Conservation (phyloP, 2,797 vertebrate genomes). For the Acrocephalus scirpaceus region DNA sequence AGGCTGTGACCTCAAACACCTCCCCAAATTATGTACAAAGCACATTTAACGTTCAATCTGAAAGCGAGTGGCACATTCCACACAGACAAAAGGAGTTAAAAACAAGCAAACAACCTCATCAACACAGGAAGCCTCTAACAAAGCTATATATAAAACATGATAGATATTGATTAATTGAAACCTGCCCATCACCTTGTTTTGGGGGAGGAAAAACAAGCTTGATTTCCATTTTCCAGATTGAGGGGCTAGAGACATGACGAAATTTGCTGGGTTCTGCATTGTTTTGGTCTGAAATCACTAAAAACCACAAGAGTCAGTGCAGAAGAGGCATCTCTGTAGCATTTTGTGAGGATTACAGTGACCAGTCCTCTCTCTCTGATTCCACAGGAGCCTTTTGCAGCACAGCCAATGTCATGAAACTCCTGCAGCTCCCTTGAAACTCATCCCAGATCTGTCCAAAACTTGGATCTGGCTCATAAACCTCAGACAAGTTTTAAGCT, state of each 20-base stretch:
- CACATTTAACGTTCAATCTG: neutral
- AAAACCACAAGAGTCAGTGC: neutral
- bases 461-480: slow-evolving; percentile 50
- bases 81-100: neutral
- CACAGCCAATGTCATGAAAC: neutral
- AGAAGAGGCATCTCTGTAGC: neutral
- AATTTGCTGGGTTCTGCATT: neutral
- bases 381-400: neutral
- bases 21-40: neutral
- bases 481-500: slow-evolving; percentile 46
- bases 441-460: slow-evolving; percentile 60
- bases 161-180: neutral
- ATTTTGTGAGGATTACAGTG: neutral
- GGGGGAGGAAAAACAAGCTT: neutral
- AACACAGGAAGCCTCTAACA: neutral
- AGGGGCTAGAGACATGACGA: neutral
- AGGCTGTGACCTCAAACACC: neutral
- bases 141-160: neutral
- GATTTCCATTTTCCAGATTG: neutral
- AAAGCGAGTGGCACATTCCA: neutral
- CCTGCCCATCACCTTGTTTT: neutral
- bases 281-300: neutral
- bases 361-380: neutral
- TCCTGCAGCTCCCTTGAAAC: slow-evolving; percentile 60
- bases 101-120: neutral